phyloP scores from a whole-genome alignment of 2,113 vertebrate species.

The Zosterops japonicus region DNA sequence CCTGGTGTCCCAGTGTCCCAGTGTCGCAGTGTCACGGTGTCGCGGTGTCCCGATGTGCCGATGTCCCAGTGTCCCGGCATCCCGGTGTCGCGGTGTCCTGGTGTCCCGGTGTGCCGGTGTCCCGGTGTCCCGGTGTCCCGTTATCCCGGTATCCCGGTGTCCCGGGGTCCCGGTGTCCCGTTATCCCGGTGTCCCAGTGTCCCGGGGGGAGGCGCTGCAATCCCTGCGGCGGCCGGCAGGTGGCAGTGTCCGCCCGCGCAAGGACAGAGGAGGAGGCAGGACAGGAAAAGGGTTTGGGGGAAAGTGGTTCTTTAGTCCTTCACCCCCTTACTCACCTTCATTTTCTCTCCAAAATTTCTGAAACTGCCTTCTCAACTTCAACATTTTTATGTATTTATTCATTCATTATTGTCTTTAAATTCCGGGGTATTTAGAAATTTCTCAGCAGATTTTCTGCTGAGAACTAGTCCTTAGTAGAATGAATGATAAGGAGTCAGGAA shows the following conservation, averaged over 20 bases:
- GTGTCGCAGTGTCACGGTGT: no score
- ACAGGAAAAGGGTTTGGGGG: background rate
- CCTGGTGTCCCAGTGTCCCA: no score
- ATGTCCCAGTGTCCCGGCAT: no score
- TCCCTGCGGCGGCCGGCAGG: background rate
- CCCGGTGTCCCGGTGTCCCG: no score
- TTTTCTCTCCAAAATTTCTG: background rate
- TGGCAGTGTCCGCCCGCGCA: background rate
- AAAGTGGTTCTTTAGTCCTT: background rate
- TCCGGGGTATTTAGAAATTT: background rate
- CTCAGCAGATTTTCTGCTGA: background rate
- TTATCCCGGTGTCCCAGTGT: no score
- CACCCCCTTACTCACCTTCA: background rate
- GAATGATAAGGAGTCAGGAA: background rate
- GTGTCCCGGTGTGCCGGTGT: no score
- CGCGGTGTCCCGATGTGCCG: no score
- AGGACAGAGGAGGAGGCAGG: background rate
- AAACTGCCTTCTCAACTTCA: background rate
- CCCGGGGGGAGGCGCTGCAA: background rate
- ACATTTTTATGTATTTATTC: background rate
- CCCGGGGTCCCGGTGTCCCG: no score
- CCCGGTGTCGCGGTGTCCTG: no score
- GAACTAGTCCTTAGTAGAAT: background rate
- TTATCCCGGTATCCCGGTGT: no score
- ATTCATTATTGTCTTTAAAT: background rate